Base-by-base conservation (phyloP, 2,888 invertebrate species). In the Leistus spinibarbis region DNA sequence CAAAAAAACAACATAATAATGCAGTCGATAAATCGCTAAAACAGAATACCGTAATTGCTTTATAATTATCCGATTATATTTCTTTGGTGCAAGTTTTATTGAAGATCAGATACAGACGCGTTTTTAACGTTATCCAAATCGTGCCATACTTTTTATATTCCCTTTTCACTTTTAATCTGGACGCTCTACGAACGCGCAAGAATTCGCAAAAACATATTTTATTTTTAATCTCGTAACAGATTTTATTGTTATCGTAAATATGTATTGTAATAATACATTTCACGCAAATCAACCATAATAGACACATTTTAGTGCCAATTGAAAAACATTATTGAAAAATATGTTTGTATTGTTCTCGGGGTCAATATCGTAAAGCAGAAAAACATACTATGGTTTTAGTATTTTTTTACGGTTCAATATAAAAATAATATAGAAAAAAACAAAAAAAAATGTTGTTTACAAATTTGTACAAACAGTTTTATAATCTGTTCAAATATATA, bases 91-190 rank as follows among this genome's bases (percentile, higher is more conserved):
- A 22, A 70, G 71, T 71, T 71, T 71, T 71, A 71, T 65, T 72
- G 65, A 60, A 73, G 67, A 73, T 73, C 73, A 73, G 73, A 73
- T 73, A 67, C 40, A 40, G 13, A 60, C 67, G 56, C 66, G 72
- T 66, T 72, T 66, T 72, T 72, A 72, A 65, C 66, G 72, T 66
- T 72, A 72, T 72, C 72, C 72, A 72, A 72, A 72, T 72, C 72
- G 57, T 73, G 56, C 4, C 22, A n/a, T n/a, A 40, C 10, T 40
- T 40, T 40, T 40, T 40, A 13, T 2, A 40, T 10, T 7, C 40
- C 40, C 40, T 40, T 40, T 40, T 40, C 40, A 13, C 13, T 40
- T 40, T 13, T 40, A 40, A 10, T 40, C 40, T 40, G 7, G 7
- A 40, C n/a, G n/a, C n/a, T n/a, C n/a, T n/a, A n/a, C n/a, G n/a